phyloP scores from a whole-genome alignment of 2,888 invertebrate genomes.

The Andrena haemorrhoa region DNA sequence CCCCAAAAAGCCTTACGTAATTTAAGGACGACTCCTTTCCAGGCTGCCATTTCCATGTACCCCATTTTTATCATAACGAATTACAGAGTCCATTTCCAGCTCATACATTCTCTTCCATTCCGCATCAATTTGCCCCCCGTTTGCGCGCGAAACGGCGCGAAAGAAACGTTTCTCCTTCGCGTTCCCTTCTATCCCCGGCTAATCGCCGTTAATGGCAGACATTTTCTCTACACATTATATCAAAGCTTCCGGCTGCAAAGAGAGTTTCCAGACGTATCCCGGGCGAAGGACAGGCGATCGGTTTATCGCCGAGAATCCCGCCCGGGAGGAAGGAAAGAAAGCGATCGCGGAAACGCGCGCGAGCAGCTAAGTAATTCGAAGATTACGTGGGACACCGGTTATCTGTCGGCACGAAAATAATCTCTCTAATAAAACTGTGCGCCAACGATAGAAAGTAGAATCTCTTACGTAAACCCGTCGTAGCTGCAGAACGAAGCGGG shows the following conservation, averaged over 20 bases:
- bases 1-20: no score
- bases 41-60: neutral
- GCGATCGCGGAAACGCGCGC: slow-evolving; percentile 27
- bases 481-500: slow-evolving; percentile 30
- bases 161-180: slow-evolving; percentile 29
- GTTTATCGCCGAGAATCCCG: slow-evolving; percentile 1
- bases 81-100: neutral
- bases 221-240: slow-evolving; percentile 9
- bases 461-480: slow-evolving; percentile 64
- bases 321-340: slow-evolving; percentile 37
- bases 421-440: slow-evolving; percentile 54
- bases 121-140: neutral
- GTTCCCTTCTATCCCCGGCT: neutral
- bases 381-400: slow-evolving; percentile 48
- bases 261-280: neutral
- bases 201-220: slow-evolving; percentile 12
- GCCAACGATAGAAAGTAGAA: slow-evolving; percentile 64
- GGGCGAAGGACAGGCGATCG: neutral
- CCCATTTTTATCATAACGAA: neutral
- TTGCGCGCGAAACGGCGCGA: slow-evolving; percentile 1
- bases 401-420: slow-evolving; percentile 52
- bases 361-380: slow-evolving; percentile 45
- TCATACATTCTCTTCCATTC: neutral
- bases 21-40: neutral
- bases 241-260: slow-evolving; percentile 48